phyloP scores from a whole-genome alignment of 2,113 vertebrate genomes.

The Epinephelus moara region DNA sequence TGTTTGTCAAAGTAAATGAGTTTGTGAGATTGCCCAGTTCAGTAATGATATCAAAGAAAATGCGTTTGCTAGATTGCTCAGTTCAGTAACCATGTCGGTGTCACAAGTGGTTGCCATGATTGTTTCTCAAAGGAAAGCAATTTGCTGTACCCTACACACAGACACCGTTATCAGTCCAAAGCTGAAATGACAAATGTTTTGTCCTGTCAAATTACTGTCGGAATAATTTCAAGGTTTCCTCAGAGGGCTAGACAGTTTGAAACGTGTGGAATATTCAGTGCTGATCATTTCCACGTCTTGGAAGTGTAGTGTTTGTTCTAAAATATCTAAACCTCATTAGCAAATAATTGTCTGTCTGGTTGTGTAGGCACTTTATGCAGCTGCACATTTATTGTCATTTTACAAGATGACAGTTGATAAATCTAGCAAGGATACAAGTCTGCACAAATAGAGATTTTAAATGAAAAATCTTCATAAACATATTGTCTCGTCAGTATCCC shows the following conservation, averaged over 20 bases:
- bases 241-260: background rate
- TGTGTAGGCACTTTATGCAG: no score
- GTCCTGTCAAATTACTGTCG: constrained; percentile 2
- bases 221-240: constrained; percentile 20
- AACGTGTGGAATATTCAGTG: background rate
- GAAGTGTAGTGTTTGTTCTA: background rate
- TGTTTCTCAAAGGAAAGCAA: constrained; percentile 50
- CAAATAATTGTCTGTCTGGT: no score
- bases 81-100: constrained; percentile 10
- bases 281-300: background rate
- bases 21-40: constrained; percentile 16
- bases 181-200: constrained; percentile 32
- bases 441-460: background rate
- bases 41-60: constrained; percentile 44
- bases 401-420: background rate
- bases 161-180: background rate
- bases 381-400: background rate
- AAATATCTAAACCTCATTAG: no score
- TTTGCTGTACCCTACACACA: constrained; percentile 31
- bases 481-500: background rate
- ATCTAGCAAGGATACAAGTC: background rate
- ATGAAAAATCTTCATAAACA: background rate
- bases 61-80: constrained; percentile 13
- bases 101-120: constrained; percentile 24
- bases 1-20: constrained; percentile 33